Evolutionary conservation across 2,888 invertebrate species (phyloP).

Genomic region (Antheraea assamensis): DNA sequence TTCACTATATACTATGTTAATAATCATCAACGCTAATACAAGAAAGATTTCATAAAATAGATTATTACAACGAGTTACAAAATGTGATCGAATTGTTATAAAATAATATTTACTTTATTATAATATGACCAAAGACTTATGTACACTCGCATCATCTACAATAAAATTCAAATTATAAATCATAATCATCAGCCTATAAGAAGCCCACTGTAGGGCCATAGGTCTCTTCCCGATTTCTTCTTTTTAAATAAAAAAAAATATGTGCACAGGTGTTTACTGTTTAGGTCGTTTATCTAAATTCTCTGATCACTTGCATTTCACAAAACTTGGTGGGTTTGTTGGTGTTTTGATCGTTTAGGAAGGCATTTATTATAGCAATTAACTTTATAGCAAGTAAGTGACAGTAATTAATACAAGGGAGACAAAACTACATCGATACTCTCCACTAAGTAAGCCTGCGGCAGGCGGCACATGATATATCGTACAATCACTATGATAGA

Average conservation of each 20-base stretch:
- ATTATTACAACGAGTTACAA: constrained; percentile 18
- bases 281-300: neutral
- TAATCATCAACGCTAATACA: constrained; percentile 24
- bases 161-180: neutral
- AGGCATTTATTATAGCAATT: neutral
- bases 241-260: neutral
- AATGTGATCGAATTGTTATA: constrained; percentile 32
- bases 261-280: neutral
- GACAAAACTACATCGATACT: no score
- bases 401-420: no score
- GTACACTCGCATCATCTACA: neutral
- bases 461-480: no score
- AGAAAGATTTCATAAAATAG: constrained; percentile 31
- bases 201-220: no score
- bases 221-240: no score
- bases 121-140: neutral
- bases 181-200: no score
- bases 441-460: no score
- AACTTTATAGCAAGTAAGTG: no score
- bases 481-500: no score
- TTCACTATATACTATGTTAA: constrained; percentile 33
- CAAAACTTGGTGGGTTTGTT: neutral
- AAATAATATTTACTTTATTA: neutral
- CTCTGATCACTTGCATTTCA: neutral
- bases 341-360: neutral